Evolutionary conservation across 1,140 invertebrate species (phyloP).

Genomic region (Diploscapter pachys): DNA sequence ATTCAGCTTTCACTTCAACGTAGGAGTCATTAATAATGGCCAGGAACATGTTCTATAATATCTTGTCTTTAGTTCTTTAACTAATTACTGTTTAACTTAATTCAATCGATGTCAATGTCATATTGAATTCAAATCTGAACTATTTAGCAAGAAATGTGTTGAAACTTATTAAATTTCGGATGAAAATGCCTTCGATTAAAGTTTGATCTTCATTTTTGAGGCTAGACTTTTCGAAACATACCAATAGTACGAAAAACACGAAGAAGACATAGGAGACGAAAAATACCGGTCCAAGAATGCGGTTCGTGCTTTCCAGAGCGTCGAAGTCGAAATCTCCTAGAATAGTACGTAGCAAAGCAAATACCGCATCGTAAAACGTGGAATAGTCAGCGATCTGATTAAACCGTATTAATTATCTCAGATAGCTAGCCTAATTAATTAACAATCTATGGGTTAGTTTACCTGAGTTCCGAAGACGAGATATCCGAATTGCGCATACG

Average conservation of each 20-base stretch:
- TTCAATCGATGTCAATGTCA: no score
- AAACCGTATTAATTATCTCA: neutral
- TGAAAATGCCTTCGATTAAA: no score
- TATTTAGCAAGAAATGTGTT: no score
- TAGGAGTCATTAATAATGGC: slow-evolving; percentile 79
- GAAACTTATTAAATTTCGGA: no score
- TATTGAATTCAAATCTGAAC: no score
- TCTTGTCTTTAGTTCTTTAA: no score
- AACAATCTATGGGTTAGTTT: neutral
- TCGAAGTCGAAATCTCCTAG: slow-evolving; percentile 77
- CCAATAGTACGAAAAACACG: slow-evolving; percentile 76
- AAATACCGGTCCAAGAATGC: slow-evolving; percentile 74
- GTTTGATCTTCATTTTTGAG: no score
- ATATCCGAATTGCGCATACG: slow-evolving; percentile 72
- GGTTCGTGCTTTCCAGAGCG: slow-evolving; percentile 71
- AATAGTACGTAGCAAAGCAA: slow-evolving; percentile 74
- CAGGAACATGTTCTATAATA: slow-evolving; percentile 74
- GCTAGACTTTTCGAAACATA: slow-evolving; percentile 48
- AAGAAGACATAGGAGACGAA: slow-evolving; percentile 76
- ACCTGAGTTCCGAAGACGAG: slow-evolving; percentile 72
- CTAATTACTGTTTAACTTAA: no score
- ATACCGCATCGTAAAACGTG: slow-evolving; percentile 67
- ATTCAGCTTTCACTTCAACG: slow-evolving; percentile 71
- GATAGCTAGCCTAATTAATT: neutral
- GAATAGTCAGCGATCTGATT: slow-evolving; percentile 67